phyloP scores from a whole-genome alignment of 2,797 vertebrate genomes.

The Hippocampus kuda region DNA sequence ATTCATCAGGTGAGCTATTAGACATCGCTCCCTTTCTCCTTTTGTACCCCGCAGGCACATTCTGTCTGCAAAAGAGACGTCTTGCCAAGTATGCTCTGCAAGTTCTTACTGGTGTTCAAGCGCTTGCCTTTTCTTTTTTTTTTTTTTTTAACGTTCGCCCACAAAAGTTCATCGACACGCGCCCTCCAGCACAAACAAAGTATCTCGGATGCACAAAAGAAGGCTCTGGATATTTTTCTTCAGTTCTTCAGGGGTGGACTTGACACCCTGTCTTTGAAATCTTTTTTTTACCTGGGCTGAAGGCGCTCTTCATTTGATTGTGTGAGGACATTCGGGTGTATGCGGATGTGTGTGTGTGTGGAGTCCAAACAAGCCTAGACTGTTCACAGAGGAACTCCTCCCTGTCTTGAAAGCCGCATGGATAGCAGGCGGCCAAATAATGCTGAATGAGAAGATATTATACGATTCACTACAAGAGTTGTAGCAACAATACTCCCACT shows the following conservation, averaged over 20 bases:
- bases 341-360: background rate
- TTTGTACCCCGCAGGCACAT: constrained; percentile 36
- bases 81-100: constrained; percentile 45
- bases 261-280: constrained; percentile 7
- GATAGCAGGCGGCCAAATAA: background rate
- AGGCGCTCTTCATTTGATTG: constrained; percentile 16
- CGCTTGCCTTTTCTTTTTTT: constrained; percentile 8
- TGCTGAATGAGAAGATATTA: background rate
- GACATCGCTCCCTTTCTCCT: constrained; percentile 22
- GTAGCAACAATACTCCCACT: background rate
- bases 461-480: background rate
- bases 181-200: constrained; percentile 5
- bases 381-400: constrained; percentile 23
- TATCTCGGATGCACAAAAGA: constrained; percentile 2
- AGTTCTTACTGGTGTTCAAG: constrained; percentile 54
- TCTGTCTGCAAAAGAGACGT: constrained; percentile 42
- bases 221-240: background rate
- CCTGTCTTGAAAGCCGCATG: constrained; percentile 18
- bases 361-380: constrained; percentile 47
- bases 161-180: constrained; percentile 4
- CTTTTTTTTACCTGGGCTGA: constrained; percentile 13
- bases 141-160: background rate
- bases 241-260: constrained; percentile 1
- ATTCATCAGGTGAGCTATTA: constrained; percentile 29
- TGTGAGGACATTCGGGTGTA: constrained; percentile 6